Base-by-base conservation (phyloP, 53 echinoderm and acorn worm genomes). In the Henricia sp. region DNA sequence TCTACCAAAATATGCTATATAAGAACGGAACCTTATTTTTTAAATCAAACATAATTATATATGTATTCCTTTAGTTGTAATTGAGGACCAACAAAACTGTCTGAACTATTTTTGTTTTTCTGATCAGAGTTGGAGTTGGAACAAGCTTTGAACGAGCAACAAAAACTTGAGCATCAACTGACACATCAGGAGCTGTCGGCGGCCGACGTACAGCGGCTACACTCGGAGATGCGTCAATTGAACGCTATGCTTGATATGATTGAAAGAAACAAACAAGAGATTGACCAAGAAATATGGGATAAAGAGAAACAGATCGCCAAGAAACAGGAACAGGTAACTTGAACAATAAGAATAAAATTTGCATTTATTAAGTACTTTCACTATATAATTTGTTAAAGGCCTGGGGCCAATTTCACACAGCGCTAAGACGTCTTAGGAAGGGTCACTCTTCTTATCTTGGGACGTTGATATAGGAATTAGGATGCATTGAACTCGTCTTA, bases 241-340 rank as follows among this genome's bases (percentile, higher is more conserved):
- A 92, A 80, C 29, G 53, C 89, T 33, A 91, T 76, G 50, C 76
- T 94, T 68, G 93, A 96, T 6, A 73, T 82, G 29, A 76, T 91
- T 51, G 94, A 96, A 51, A 82, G 85, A 50, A 94, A 94, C 63
- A 90, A 86, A 13, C 94, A 96, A 83, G 83, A 86, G 28, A 30
- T 96, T 19, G 94, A 96, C 77, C 86, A 94, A 57, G 89, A 89
- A 72, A 94, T 94, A 44, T 96, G 96, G 96, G 88, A 87, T 40
- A 93, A 92, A 63, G 96, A 96, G 72, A 91, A 89, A 24, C 86
- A 87, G 68, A 96, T 96, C 23, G 91, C 96, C 30, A 96, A 94
- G 70, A 82, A 88, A 51, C 91, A 92, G 34, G 96, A 96, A 38
- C 85, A 93, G 85, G 96, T 96, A 27, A 27, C 65, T 8, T 23